Evolutionary conservation across 1,140 invertebrate species (phyloP), one percentile per base, ranked within the genome.

Genomic region (Periplaneta americana): DNA sequence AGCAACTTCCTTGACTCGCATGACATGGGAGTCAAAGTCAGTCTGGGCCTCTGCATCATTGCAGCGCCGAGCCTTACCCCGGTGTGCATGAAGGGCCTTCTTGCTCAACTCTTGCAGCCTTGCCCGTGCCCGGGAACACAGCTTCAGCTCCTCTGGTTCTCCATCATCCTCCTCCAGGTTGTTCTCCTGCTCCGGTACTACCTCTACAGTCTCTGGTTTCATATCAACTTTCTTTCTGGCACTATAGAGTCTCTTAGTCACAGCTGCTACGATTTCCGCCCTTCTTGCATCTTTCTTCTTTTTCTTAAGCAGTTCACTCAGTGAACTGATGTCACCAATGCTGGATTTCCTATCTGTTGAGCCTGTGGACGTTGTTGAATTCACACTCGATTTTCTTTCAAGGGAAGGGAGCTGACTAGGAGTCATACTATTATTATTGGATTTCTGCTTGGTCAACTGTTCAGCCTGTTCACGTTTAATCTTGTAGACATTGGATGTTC

Each of bases 191-290:
- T 33, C 78, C 15, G n/a, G 37, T 13, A 39, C 57, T 9, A 18
- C 78, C 13, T 37, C 74, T 13, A 9, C 80, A 15, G 86, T 85
- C 78, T 87, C 86, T 22, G 87, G 87, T 31, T 84, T 86, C 36
- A 90, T 90, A 81, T 93, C 92, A 81, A 89, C 88, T 77, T 89
- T 90, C 85, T 92, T 93, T 35, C 90, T 87, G 82, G 90, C 91
- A 0, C 90, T 89, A 85, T 93, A 94, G n/a, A 93, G 86, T 82
- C 93, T 88, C 84, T 92, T 90, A 0, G 93, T 94, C 2, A 94
- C 93, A 0, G 92, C 92, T 17, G 92, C 92, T 22, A 94, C 92
- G 74, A 93, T 93, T 86, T 93, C 91, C 9, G 92, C 90, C 84
- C 92, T 87, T 81, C 91, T 86, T 22, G 57, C 81, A 31, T 82